Evolutionary conservation across 2,888 invertebrate genomes (phyloP), one percentile per base, ranked within the genome.

Genomic region (Heterodera filipjevi): DNA sequence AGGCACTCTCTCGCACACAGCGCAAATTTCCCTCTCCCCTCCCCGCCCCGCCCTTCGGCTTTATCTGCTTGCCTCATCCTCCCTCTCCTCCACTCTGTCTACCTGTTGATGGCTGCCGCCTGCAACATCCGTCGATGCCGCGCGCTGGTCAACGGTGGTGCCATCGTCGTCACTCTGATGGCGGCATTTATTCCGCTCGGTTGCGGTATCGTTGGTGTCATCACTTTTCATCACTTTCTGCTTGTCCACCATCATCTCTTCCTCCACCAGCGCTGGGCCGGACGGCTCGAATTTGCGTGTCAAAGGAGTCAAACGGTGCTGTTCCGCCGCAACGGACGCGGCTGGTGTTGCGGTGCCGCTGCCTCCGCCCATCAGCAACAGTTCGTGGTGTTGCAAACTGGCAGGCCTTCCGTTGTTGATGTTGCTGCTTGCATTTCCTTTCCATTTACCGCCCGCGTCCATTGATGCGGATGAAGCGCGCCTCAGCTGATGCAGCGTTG

Each of bases 391-490:
- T 46, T 73, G 74, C 27, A 73, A 33, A 73, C 44, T 46, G 35
- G 74, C 74, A n/a, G 74, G 74, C 22, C 74, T 73, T 22, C 33
- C n/a, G 46, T 5, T 16, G 33, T 5, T 32, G 19, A n/a, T 44
- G 16, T 33, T 71, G 49, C 5, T 27, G 64, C 27, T 39, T 30
- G n/a, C 59, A 16, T n/a, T 16, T 5, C 66, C 66, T 30, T 68
- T 68, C 64, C 53, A 73, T 73, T 64, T 53, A 35, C 46, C 74
- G 35, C 35, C 49, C 12, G 39, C 49, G 35, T 33, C 53, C 53
- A 64, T 64, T 5, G 74, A 73, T 22, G 74, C 74, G 64, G 74
- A 73, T 8, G 74, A 73, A 30, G 74, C 74, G 2, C 74, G 74
- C 44, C 74, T 35, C 10, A 73, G 74, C 64, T 73, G 74, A 27